Evolutionary conservation across 2,888 invertebrate species (phyloP).

Genomic region (Calliopum simillimum): DNA sequence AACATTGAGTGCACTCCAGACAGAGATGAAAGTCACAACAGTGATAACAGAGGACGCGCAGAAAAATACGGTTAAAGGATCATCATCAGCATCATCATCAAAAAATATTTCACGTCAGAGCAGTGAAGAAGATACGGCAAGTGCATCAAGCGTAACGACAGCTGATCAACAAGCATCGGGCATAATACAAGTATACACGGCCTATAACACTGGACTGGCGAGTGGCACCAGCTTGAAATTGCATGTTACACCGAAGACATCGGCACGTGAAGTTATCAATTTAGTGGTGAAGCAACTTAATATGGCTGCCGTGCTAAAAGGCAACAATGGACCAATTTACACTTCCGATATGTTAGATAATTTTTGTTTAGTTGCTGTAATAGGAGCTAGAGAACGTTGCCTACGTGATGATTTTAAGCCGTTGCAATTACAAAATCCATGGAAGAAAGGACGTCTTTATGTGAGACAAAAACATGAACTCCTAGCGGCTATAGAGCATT

Average conservation of each 20-base stretch:
- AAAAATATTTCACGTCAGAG: slow-evolving; percentile 57
- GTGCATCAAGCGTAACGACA: slow-evolving; percentile 55
- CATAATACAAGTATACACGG: slow-evolving; percentile 87
- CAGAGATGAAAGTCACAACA: slow-evolving; percentile 67
- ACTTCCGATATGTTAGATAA: slow-evolving; percentile 84
- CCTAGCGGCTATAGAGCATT: slow-evolving; percentile 88
- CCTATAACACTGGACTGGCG: slow-evolving; percentile 94
- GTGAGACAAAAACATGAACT: slow-evolving; percentile 92
- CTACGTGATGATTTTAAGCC: slow-evolving; percentile 95
- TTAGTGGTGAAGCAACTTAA: slow-evolving; percentile 96
- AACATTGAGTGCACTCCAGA: slow-evolving; percentile 68
- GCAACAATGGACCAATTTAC: slow-evolving; percentile 87
- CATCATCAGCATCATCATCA: slow-evolving; percentile 49
- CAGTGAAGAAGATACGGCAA: slow-evolving; percentile 60
- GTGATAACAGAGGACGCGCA: slow-evolving; percentile 47
- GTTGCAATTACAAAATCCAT: slow-evolving; percentile 92
- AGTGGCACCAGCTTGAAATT: slow-evolving; percentile 93
- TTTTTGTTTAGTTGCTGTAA: slow-evolving; percentile 95
- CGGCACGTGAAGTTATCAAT: slow-evolving; percentile 94
- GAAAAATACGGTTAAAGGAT: slow-evolving; percentile 43
- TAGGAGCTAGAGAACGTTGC: slow-evolving; percentile 94
- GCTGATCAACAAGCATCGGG: slow-evolving; percentile 56
- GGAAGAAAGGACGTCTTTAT: slow-evolving; percentile 93
- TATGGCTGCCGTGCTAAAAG: slow-evolving; percentile 89
- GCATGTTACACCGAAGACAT: slow-evolving; percentile 92